Evolutionary conservation across 2,113 vertebrate genomes (phyloP), one percentile per base, ranked within the genome.

Genomic region (Aegithalos caudatus): DNA sequence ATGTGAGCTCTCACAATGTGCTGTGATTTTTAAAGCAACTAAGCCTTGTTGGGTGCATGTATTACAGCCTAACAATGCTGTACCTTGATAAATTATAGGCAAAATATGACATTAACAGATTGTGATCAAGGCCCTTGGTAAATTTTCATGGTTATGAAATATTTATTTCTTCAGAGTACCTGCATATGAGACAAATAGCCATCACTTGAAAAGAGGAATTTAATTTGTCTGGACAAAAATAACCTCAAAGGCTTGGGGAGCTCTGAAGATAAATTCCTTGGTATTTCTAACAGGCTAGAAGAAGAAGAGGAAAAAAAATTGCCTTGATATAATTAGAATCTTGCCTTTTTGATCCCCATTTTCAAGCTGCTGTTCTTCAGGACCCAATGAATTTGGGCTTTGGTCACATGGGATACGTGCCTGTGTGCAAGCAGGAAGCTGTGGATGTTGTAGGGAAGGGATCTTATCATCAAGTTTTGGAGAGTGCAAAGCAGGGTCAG

Each of bases 321-420:
- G 8, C 18, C 29, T 48, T 13, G 13, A 3, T 54, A 15, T n/a
- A 56, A 91, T 50, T 50, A 11, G 10, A 51, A 53, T 61, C 20
- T 61, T 69, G 19, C 3, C 14, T 37, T 83, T 80, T 54, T 70
- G 4, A 84, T 25, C 5, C 23, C 2, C 2, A 3, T 35, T 84
- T 89, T 87, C 47, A 74, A 82, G 42, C 2, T 74, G 28, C 37
- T 78, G 15, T 37, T n/a, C 9, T 51, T 73, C 56, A 78, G 47
- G 15, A 45, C 7, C 2, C 51, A 50, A 15, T 14, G 81, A 28
- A 50, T 12, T 28, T 10, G 47, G 23, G 31, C 13, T 37, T 65
- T 7, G 5, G 67, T 44, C 0, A 0, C 4, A 16, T 3, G 23
- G 35, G 33, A 51, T 27, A 12, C 33, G n/a, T 0, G 1, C 4